Conservation (phyloP, 2,797 vertebrate species). For the Sebastolobus alascanus region DNA sequence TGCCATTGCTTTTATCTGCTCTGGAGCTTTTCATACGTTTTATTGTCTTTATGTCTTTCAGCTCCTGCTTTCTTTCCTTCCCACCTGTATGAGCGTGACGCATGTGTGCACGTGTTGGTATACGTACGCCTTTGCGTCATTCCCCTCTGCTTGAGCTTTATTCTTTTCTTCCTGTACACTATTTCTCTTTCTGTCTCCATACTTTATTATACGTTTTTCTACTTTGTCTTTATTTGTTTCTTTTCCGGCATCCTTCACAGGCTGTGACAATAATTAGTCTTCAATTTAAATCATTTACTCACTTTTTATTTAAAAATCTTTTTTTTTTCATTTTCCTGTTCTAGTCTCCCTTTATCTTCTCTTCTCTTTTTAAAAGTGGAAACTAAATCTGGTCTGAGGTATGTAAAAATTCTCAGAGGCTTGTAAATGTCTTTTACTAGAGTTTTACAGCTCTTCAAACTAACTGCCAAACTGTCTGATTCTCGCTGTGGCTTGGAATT, state of each 20-base stretch:
- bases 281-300: conserved; percentile 1
- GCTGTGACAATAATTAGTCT: neutral
- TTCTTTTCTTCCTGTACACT: neutral
- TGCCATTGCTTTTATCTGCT: conserved; percentile 33
- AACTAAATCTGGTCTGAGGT: conserved; percentile 57
- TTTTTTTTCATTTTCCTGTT: neutral
- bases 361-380: conserved; percentile 56
- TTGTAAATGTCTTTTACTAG: conserved; percentile 62
- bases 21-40: neutral
- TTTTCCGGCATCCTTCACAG: neutral
- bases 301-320: neutral
- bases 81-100: conserved; percentile 33
- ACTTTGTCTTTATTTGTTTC: neutral
- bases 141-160: neutral
- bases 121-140: conserved; percentile 31
- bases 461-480: conserved; percentile 44
- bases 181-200: neutral
- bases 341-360: neutral
- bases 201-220: neutral
- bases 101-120: neutral
- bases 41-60: neutral
- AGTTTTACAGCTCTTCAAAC: conserved; percentile 57
- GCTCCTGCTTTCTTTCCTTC: neutral
- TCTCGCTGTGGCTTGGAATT: conserved; percentile 29
- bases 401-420: conserved; percentile 58